A percentile compares a stretch with the other conserved stretches of the same genome.
phyloP scores from a whole-genome alignment of 2,113 vertebrate species.

The Chaetodon auriga region DNA sequence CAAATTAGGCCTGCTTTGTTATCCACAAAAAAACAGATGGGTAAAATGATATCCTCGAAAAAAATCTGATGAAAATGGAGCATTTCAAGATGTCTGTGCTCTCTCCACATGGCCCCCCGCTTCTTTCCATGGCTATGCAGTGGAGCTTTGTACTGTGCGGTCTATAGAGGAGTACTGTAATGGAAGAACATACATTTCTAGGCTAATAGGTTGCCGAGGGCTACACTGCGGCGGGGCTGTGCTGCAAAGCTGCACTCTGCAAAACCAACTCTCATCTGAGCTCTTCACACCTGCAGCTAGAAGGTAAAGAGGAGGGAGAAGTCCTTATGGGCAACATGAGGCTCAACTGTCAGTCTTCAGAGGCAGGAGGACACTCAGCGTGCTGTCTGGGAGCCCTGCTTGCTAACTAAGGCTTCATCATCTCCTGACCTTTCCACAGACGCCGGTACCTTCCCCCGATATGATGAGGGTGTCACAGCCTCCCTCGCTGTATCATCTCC shows the following conservation, averaged over 20 bases:
- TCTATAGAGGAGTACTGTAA: conserved; percentile 26
- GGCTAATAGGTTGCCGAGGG: conserved; percentile 66
- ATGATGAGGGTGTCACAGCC: conserved; percentile 37
- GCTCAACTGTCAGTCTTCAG: conserved; percentile 19
- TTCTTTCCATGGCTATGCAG: conserved; percentile 1
- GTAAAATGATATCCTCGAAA: neutral
- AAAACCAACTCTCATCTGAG: conserved; percentile 30
- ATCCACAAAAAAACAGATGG: neutral
- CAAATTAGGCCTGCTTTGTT: conserved; percentile 9
- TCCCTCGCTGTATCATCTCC: conserved; percentile 2
- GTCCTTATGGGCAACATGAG: neutral
- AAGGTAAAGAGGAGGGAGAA: neutral
- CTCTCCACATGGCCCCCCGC: conserved; percentile 28
- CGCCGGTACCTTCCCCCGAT: neutral
- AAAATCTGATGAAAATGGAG: conserved; percentile 12
- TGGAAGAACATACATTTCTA: conserved; percentile 49
- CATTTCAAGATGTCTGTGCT: conserved; percentile 13
- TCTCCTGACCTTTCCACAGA: conserved; percentile 64
- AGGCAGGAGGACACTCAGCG: conserved; percentile 4
- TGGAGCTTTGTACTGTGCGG: conserved; percentile 26
- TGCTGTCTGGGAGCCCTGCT: conserved; percentile 6
- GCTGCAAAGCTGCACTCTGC: conserved; percentile 39
- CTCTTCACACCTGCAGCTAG: conserved; percentile 33
- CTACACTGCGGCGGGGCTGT: conserved; percentile 24
- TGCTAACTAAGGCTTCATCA: conserved; percentile 56